Percentiles rank a stretch among this genome's conserved stretches.
phyloP scores from a whole-genome alignment of 2,888 invertebrate genomes.

The Apomyelois bistriatella region DNA sequence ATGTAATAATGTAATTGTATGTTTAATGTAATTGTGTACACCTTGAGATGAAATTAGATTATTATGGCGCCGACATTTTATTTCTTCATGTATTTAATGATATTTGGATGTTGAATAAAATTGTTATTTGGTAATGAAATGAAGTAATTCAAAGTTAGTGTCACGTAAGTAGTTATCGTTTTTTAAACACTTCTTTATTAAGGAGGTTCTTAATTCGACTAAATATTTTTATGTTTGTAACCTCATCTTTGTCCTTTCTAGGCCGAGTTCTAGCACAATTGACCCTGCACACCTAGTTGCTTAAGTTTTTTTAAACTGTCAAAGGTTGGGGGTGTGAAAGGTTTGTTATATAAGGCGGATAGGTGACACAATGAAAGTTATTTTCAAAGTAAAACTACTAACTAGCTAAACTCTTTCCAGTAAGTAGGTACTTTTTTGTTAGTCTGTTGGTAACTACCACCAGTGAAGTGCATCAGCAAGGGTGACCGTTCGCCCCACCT shows the following conservation, averaged over 20 bases:
- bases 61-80: not conserved
- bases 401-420: not conserved
- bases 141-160: too few relatives aligned
- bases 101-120: not conserved
- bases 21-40: constrained; percentile 11
- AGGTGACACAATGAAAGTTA: too few relatives aligned
- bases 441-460: not conserved
- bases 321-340: too few relatives aligned
- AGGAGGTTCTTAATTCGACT: too few relatives aligned
- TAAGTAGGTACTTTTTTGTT: not conserved
- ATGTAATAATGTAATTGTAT: constrained; percentile 6
- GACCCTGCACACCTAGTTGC: too few relatives aligned
- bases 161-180: too few relatives aligned
- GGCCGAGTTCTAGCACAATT: too few relatives aligned
- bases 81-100: not conserved
- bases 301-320: too few relatives aligned
- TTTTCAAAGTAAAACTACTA: not conserved
- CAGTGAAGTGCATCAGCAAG: not conserved
- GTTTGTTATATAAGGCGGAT: too few relatives aligned
- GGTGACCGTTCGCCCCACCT: constrained; percentile 7
- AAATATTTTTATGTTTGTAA: too few relatives aligned
- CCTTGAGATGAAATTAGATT: constrained; percentile 12
- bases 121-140: not conserved
- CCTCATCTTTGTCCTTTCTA: too few relatives aligned
- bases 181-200: too few relatives aligned